These are phyloP conservation scores for Eilema depressum DNA, from an alignment of 2,888 invertebrate genomes.

Conservation along the genomic window DNA sequence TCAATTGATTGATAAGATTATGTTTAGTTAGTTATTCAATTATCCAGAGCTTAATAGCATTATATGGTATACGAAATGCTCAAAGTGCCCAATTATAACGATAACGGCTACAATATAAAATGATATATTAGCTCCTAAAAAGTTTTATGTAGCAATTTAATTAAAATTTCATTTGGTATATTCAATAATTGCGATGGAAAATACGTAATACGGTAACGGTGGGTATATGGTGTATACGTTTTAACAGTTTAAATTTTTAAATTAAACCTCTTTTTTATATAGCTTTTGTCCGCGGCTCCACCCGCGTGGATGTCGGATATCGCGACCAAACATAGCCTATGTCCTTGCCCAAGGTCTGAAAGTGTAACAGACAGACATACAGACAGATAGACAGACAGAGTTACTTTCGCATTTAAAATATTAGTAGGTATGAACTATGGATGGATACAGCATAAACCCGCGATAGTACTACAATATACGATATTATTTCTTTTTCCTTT, in stretches of 20 bases:
- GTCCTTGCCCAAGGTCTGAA: too few species aligned
- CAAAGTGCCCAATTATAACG: conserved; percentile 2
- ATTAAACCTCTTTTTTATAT: not conserved
- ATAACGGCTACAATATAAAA: not conserved
- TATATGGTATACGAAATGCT: not conserved
- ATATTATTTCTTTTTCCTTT: too few species aligned
- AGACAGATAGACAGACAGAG: too few species aligned
- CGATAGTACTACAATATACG: not conserved
- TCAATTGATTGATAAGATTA: conserved; percentile 40
- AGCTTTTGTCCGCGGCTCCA: too few species aligned
- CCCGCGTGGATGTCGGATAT: too few species aligned
- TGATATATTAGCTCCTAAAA: not conserved
- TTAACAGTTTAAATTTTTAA: not conserved
- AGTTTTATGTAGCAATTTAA: not conserved
- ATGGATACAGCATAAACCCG: not conserved
- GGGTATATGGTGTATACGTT: not conserved
- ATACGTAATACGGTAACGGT: not conserved
- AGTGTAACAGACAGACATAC: too few species aligned
- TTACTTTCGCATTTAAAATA: too few species aligned
- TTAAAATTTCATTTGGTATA: not conserved
- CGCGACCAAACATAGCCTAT: too few species aligned
- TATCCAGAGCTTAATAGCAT: not conserved
- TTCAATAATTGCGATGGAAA: not conserved
- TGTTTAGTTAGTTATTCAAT: conserved; percentile 35
- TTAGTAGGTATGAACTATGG: too few species aligned